A percentile compares a stretch with the other conserved stretches of the same genome.
Conservation (phyloP, 2,797 vertebrate genomes). For the Natrix natrix region DNA sequence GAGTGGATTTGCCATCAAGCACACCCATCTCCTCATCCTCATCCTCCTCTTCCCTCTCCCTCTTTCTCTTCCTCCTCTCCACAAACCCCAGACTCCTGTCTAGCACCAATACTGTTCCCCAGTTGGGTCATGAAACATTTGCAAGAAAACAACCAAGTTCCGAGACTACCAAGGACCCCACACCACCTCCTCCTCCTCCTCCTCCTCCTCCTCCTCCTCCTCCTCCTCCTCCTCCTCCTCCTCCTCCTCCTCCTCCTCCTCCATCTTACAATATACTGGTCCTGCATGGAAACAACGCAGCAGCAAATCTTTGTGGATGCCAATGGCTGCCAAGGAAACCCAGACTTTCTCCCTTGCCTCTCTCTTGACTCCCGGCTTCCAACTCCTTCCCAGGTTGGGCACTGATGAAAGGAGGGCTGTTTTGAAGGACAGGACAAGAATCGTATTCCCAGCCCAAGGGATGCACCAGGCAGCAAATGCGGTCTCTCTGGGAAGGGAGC, state of each 20-base stretch:
- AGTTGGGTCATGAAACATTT: not conserved
- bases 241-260: too few relatives aligned
- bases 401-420: not conserved
- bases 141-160: not conserved
- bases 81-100: not conserved
- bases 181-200: too few relatives aligned
- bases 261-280: not conserved
- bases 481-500: slow-evolving; percentile 31
- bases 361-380: not conserved
- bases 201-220: not conserved
- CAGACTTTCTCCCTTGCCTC: not conserved
- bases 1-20: not conserved
- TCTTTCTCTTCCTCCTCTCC: not conserved
- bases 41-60: not conserved
- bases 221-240: not conserved
- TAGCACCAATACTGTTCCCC: not conserved
- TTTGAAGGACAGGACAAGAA: slow-evolving; percentile 4
- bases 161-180: not conserved
- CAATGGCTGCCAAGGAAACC: not conserved
- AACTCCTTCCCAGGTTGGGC: not conserved
- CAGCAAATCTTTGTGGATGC: not conserved
- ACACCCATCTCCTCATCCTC: too few relatives aligned
- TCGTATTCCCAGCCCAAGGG: not conserved
- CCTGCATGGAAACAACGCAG: not conserved
- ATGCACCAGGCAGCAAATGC: slow-evolving; percentile 18